These are phyloP conservation scores for Mugil cephalus DNA, from an alignment of 2,113 vertebrate species.

Conservation along the genomic window DNA sequence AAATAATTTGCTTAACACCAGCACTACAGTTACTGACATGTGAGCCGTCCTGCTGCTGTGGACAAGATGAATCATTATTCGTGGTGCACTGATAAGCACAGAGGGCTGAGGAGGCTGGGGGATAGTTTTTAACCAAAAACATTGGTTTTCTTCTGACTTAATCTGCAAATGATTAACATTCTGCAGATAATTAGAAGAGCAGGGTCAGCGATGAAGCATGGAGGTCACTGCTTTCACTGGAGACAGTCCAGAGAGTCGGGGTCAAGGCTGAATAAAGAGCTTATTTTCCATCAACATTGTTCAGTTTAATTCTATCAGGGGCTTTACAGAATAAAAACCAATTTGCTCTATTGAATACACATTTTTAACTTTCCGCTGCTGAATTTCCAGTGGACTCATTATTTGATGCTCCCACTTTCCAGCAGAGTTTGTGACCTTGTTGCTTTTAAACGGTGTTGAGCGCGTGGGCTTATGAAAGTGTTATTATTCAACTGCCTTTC, in stretches of 20 bases:
- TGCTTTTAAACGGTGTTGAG: slow-evolving; percentile 30
- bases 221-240: too few species aligned
- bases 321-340: not conserved
- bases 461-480: not conserved
- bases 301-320: not conserved
- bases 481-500: slow-evolving; percentile 9
- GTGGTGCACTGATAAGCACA: not conserved
- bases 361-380: slow-evolving; percentile 26
- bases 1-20: too few species aligned
- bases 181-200: not conserved
- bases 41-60: too few species aligned
- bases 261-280: slow-evolving; percentile 78
- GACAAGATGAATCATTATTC: too few species aligned
- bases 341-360: slow-evolving; percentile 4
- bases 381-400: slow-evolving; percentile 9
- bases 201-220: slow-evolving; percentile 71
- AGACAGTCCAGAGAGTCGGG: not conserved
- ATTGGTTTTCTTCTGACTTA: not conserved
- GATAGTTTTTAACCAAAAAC: not conserved
- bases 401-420: slow-evolving; percentile 1
- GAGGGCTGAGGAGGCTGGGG: not conserved
- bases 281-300: slow-evolving; percentile 1
- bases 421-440: slow-evolving; percentile 1
- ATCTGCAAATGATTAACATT: not conserved
- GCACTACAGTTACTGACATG: too few species aligned